These are phyloP conservation scores for Apogon talboti DNA, from an alignment of 2,797 vertebrate genomes.

Conservation along the genomic window DNA sequence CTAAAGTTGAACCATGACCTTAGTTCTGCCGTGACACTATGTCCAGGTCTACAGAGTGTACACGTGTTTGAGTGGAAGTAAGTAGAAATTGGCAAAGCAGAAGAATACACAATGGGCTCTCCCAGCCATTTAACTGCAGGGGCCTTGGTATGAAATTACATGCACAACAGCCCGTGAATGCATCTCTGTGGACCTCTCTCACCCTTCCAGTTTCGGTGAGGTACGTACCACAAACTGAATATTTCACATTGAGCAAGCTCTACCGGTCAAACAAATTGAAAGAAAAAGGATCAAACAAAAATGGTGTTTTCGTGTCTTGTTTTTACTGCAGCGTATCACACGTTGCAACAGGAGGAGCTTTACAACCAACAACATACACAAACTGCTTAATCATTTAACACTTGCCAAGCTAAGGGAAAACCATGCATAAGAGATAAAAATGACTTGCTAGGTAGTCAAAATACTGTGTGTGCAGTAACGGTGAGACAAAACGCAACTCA, in stretches of 20 bases:
- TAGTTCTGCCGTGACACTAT: slow-evolving; percentile 3
- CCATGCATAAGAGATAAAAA: slow-evolving; percentile 38
- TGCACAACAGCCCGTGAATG: slow-evolving; percentile 36
- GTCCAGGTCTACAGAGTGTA: slow-evolving; percentile 40
- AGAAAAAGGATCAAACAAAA: slow-evolving; percentile 28
- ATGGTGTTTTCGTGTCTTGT: slow-evolving; percentile 3
- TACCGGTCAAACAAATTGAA: slow-evolving; percentile 21
- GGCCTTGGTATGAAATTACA: slow-evolving; percentile 54
- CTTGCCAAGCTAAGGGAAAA: slow-evolving; percentile 37
- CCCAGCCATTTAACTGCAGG: slow-evolving; percentile 36
- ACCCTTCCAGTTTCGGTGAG: slow-evolving; percentile 12
- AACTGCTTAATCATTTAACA: slow-evolving; percentile 63
- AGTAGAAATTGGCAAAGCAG: slow-evolving; percentile 37
- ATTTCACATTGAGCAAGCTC: slow-evolving; percentile 30
- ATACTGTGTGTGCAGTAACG: slow-evolving; percentile 30
- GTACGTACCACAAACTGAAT: slow-evolving; percentile 30
- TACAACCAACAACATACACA: slow-evolving; percentile 37
- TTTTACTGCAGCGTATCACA: slow-evolving; percentile 10
- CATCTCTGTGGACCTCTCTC: slow-evolving; percentile 19
- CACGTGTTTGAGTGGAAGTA: slow-evolving; percentile 33
- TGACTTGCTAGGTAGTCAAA: slow-evolving; percentile 40
- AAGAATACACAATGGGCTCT: slow-evolving; percentile 43
- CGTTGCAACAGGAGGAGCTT: slow-evolving; percentile 39
- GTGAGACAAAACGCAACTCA: slow-evolving; percentile 41
- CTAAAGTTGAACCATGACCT: slow-evolving; percentile 33